Evolutionary conservation across 64 coral and sea anemone genomes (phyloP), one percentile per base, ranked within the genome.

Genomic region (Montipora efflorescens): DNA sequence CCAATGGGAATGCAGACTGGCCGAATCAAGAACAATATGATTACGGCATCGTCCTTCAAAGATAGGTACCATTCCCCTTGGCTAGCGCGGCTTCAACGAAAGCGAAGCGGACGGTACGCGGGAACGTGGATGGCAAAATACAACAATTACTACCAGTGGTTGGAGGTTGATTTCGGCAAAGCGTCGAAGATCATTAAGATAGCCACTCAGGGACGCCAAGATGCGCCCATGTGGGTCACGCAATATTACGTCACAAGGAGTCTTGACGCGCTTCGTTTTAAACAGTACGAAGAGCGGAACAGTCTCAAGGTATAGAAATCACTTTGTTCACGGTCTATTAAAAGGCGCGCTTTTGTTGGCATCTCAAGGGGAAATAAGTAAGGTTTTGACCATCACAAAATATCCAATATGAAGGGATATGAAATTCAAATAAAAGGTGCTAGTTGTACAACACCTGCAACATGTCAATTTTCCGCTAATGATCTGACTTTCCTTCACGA

Each of bases 41-140:
- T 97, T 49, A 94, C 93, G 9, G 64, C 95, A 13, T 87, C 92
- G 50, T 94, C 95, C 0, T 47, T 73, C 44, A 21, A 8, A 8
- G 82, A 85, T 52, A 19, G 68, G 48, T 91, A 89, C 51, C 81
- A 91, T 21, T 83, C 57, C 1, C 82, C 95, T 59, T 85, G 48
- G 8, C 47, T 94, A 2, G 95, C 64, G 3, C 53, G 95, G 44
- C 92, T 96, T 4, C 58, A 94, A 18, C 67, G 68, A 50, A 59
- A 19, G 13, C 78, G 76, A 77, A 76, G 83, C 6, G 67, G 89
- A 7, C 48, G 89, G 11, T 88, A 76, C 82, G 78, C 83, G 21
- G 95, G 95, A 4, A 83, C 89, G 19, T 97, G 95, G 95, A 87
- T 81, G 8, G 53, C 89, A 13, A 97, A 97, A 46, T 94, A 93